Percentiles rank a stretch among this genome's conserved stretches.
Evolutionary conservation across 2,797 vertebrate genomes (phyloP).

Genomic region (Phrynocephalus forsythii): DNA sequence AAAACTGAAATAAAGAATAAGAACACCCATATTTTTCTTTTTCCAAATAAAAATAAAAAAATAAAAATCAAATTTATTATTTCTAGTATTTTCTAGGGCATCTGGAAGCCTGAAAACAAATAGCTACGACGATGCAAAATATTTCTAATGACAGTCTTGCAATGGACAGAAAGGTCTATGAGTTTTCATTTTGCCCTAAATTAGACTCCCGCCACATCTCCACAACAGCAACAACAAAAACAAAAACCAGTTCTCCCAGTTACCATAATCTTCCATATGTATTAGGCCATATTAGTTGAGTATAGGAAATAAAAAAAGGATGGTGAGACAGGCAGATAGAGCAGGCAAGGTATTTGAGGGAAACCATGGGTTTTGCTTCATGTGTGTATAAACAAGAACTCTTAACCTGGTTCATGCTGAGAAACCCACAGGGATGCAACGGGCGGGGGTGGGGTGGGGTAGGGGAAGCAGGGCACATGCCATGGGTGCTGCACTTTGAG

Average conservation of each 20-base stretch:
- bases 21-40: background rate
- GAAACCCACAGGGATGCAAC: no score
- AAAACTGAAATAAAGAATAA: background rate
- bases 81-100: background rate
- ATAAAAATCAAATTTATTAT: background rate
- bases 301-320: background rate
- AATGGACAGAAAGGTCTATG: background rate
- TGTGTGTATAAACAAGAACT: background rate
- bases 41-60: background rate
- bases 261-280: background rate
- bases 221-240: background rate
- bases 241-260: background rate
- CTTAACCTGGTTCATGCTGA: background rate
- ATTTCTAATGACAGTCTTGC: background rate
- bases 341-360: background rate
- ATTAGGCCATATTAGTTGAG: background rate
- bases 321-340: background rate
- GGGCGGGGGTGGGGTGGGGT: no score
- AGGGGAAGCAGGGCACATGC: no score
- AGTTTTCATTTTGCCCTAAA: no score
- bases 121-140: background rate
- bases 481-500: no score
- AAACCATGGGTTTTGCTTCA: no score
- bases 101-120: background rate
- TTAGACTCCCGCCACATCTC: background rate